Evolutionary conservation across 2,113 vertebrate genomes (phyloP), one percentile per base, ranked within the genome.

Genomic region (Verasper variegatus): DNA sequence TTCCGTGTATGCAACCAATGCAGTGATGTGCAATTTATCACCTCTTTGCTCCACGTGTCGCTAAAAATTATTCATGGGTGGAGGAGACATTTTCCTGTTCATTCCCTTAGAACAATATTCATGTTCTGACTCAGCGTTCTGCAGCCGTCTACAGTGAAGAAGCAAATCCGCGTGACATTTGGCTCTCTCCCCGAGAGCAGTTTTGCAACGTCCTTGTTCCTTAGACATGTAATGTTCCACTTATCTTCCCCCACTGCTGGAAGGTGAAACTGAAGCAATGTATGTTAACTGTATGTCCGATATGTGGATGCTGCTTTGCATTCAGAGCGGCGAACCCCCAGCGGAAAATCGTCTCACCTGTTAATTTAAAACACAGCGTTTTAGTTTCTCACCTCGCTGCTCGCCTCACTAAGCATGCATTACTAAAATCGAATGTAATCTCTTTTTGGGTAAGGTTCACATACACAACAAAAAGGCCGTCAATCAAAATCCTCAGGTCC

Each of bases 1-100:
- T 71, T 69, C 27, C 15, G 0, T 27, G 40, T 12, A 3, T 3
- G 40, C 40, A 47, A 40, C 4, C 18, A 73, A 76, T n/a, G 70
- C 62, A 54, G 51, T 72, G 51, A 54, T 74, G 77, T 23, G 37
- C 74, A 76, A 81, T 86, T 78, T 64, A 83, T 87, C 83, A 66
- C 69, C 74, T 77, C 66, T 62, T 69, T 18, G 76, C 78, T 71
- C 60, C 65, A 31, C 52, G 26, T 63, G 74, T 58, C 18, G 5
- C 61, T 27, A 59, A 76, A 84, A 88, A 83, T 74, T 52, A 79
- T 85, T 85, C 72, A 84, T 81, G 81, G 66, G 52, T 54, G 21
- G 20, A 54, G 68, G 65, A 71, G 49, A 74, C 45, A 68, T 83
- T 88, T 84, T 76, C 76, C 74, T 63, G 68, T 83, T 74, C 67